phyloP scores from a whole-genome alignment of 2,797 vertebrate genomes.

The Alauda arvensis region DNA sequence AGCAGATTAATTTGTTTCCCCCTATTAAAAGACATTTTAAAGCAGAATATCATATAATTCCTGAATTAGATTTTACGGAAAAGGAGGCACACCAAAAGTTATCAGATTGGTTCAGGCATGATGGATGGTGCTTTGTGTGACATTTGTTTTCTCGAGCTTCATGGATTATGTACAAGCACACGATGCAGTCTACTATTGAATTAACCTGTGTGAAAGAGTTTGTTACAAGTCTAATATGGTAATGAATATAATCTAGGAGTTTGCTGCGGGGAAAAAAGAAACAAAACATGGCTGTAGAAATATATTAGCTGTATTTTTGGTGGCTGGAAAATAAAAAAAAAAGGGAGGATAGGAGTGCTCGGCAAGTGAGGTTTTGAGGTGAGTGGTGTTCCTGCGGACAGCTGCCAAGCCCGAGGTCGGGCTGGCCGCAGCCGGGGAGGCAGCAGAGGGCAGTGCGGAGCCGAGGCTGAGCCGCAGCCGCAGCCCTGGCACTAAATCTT shows the following conservation, averaged over 20 bases:
- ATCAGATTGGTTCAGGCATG: conserved; percentile 13
- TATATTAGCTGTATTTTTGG: background rate
- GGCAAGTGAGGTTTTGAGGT: background rate
- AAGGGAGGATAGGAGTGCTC: background rate
- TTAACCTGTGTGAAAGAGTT: conserved; percentile 27
- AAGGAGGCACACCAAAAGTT: background rate
- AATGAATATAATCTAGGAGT: conserved; percentile 16
- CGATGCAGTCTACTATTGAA: conserved; percentile 30
- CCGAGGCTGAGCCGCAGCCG: conserved; percentile 49
- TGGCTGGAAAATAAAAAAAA: background rate
- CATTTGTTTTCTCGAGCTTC: conserved; percentile 23
- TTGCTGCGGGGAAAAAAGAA: background rate
- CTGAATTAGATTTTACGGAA: conserved; percentile 32
- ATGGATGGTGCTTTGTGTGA: conserved; percentile 9
- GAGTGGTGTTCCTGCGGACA: background rate
- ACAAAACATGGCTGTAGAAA: background rate
- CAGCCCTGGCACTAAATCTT: conserved; percentile 39
- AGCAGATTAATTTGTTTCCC: background rate
- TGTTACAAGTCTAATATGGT: conserved; percentile 37
- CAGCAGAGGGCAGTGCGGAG: conserved; percentile 80
- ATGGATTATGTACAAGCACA: background rate
- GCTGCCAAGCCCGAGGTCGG: background rate
- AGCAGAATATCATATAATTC: conserved; percentile 22
- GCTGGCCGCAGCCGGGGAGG: background rate
- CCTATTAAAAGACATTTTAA: conserved; percentile 20